phyloP scores from a whole-genome alignment of 2,888 invertebrate species.

The Deilephila elpenor region DNA sequence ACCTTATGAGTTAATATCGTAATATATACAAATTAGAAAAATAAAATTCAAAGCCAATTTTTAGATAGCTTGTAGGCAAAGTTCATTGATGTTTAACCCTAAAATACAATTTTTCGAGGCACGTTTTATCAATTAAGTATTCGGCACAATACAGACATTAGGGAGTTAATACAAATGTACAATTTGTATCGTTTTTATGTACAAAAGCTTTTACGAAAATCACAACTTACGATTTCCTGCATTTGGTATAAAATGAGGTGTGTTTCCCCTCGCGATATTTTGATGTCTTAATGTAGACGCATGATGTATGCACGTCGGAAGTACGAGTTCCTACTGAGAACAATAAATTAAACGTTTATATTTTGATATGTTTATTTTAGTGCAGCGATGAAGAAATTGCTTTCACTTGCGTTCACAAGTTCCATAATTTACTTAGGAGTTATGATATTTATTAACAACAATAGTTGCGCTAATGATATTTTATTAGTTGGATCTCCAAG shows the following conservation, averaged over 20 bases:
- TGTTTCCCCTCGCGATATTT: slow-evolving; percentile 62
- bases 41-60: too few species aligned
- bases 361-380: slow-evolving; percentile 42
- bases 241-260: slow-evolving; percentile 66
- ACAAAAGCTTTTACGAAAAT: slow-evolving; percentile 60
- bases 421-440: too few species aligned
- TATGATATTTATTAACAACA: too few species aligned
- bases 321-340: slow-evolving; percentile 51
- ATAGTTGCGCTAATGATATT: too few species aligned
- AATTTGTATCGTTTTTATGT: slow-evolving; percentile 22
- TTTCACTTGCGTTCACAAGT: not conserved
- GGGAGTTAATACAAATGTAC: slow-evolving; percentile 25
- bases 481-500: too few species aligned
- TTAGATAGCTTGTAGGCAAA: too few species aligned
- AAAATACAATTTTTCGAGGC: not conserved
- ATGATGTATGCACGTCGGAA: slow-evolving; percentile 78
- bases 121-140: not conserved
- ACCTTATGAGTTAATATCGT: too few species aligned
- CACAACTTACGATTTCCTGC: slow-evolving; percentile 64
- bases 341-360: slow-evolving; percentile 51
- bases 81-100: not conserved
- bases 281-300: slow-evolving; percentile 80
- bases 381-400: not conserved
- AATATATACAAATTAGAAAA: too few species aligned
- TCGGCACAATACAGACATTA: slow-evolving; percentile 7